Evolutionary conservation across 1,140 invertebrate species (phyloP), one percentile per base, ranked within the genome.

Genomic region (Ips typographus): DNA sequence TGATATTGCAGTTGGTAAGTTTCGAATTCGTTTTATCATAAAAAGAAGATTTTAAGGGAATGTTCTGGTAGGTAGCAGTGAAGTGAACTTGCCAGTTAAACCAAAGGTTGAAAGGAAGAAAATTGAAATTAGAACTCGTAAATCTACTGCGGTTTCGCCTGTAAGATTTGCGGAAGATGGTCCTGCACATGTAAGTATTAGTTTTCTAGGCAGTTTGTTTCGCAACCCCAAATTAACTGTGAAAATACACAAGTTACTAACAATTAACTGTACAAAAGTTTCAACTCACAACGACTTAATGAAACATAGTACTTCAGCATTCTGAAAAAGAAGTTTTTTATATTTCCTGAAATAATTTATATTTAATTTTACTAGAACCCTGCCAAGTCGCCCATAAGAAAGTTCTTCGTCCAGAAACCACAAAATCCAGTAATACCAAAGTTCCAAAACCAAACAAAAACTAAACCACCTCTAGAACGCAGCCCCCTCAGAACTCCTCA

Each of bases 61-160:
- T 22, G 22, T 22, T 22, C 22, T 22, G 22, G 8, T 40, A 59
- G 57, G 57, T 22, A 39, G 40, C n/a, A 63, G 61, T 41, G 40
- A 63, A 41, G 6, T 5, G 42, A 52, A 2, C 4, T 4, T 62
- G 22, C 38, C 42, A 40, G 7, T 42, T 43, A 65, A 36, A 22
- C 7, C 8, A 7, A 65, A 42, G 41, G 1, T 40, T 5, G 22
- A 7, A 4, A 55, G 36, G 8, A 38, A 8, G 4, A 42, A 37
- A 38, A 8, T 38, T 62, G 37, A 51, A 37, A 40, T 8, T 1
- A 2, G 37, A 55, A 59, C 7, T 42, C 7, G n/a, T 3, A 65
- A 65, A 39, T 58, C 65, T 6, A 68, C 38, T 53, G 56, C 38
- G 7, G 57, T 68, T 52, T 68, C 65, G 4, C 59, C 67, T 2